Base-by-base conservation (phyloP, 2,888 invertebrate species). In the Hirtodrosophila alboralis region DNA sequence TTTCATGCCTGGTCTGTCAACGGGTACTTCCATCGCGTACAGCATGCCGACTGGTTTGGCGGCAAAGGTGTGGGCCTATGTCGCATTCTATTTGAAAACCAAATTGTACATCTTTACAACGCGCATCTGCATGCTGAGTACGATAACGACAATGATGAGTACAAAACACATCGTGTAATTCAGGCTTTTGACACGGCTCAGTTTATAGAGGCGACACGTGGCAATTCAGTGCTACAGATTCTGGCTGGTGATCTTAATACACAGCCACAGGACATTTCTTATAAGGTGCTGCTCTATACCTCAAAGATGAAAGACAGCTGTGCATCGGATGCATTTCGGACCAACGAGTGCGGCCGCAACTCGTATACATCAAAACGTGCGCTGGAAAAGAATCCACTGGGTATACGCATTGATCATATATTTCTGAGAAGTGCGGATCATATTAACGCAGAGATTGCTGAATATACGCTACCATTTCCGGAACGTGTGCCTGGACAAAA, bases 41-140 rank as follows among this genome's bases (percentile, higher is more conserved):
- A 97, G 68, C 99, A 99, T 89, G 99, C 97, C 0, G 99, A 99
- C 90, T 99, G 99, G 99, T 99, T 97, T 91, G 98, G 98, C 30
- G 98, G 98, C 3, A 99, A 99, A 92, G 98, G 97, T 8, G 94
- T 97, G 31, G 97, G 96, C 1, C 91, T 97, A 14, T 96, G 96
- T 87, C 93, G 93, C 79, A 92, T 97, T 33, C 92, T 93, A 74
- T 92, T 94, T 58, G 92, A 93, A 21, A 93, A 95, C 57, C 76
- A 87, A 41, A 92, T 94, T 44, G 92, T 99, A 47, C 95, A 98
- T 91, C 91, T 99, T 56, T 99, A 98, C 90, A 94, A 96, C 74
- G 96, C 98, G 69, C 99, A 99, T 93, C 92, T 99, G 48, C 98
- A 98, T 91, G 99, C 98, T 0, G 97, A 98, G 91, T 99, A 99